A percentile compares a stretch with the other conserved stretches of the same genome.
Conservation (phyloP, 2,113 vertebrate species). For the Odontophorus gujanensis region DNA sequence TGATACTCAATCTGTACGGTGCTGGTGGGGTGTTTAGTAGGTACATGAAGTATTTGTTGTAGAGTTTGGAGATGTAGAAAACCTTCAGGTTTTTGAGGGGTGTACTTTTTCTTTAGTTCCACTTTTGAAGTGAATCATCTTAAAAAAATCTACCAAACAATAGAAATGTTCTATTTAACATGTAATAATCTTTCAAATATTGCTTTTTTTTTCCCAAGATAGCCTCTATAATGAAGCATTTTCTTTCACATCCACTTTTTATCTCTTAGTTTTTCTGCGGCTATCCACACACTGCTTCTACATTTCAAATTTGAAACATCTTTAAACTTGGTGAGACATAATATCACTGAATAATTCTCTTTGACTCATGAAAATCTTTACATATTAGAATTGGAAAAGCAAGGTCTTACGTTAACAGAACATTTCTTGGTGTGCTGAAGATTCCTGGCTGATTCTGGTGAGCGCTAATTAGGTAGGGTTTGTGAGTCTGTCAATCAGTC, state of each 20-base stretch:
- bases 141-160: background rate
- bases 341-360: background rate
- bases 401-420: background rate
- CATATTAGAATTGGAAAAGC: background rate
- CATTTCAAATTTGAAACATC: conserved; percentile 1
- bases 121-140: background rate
- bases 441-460: background rate
- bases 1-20: background rate
- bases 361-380: background rate
- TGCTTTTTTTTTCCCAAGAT: background rate
- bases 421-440: background rate
- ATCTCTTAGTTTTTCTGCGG: background rate
- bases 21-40: background rate
- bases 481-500: background rate
- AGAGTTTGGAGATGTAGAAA: background rate
- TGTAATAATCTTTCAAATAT: background rate
- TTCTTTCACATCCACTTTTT: background rate
- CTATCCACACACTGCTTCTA: background rate
- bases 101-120: background rate
- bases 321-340: background rate
- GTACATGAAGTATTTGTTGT: background rate
- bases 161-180: too few species aligned
- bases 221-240: background rate
- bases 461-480: background rate
- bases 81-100: background rate